Evolutionary conservation across 2,113 vertebrate genomes (phyloP), one percentile per base, ranked within the genome.

Genomic region (Cololabis saira): DNA sequence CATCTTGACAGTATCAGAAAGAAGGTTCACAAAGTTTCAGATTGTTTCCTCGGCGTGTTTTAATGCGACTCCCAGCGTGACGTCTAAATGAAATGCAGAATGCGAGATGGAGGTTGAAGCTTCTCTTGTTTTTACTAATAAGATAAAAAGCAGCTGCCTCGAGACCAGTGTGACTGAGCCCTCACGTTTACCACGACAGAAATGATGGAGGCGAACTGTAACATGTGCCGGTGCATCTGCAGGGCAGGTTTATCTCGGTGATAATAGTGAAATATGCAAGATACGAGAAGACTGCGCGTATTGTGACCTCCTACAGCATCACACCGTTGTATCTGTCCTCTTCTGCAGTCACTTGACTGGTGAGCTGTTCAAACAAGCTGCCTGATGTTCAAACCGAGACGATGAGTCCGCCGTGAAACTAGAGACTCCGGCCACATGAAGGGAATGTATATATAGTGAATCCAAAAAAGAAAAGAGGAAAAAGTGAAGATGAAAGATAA

Each of bases 401-500:
- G 53, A 72, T 24, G 33, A 37, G 10, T n/a, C 33, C 33, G 10
- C 27, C 55, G 44, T 41, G 48, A 59, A 24, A 27, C 2, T 12
- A 52, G 66, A 67, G 45, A 58, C 47, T 77, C 71, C 49, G 70
- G 55, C 56, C 65, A 57, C 52, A 18, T 44, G 63, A 76, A 50
- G 73, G 79, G 85, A 89, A 86, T 84, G 81, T 62, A 68, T 52
- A 74, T 64, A 78, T 40, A 68, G 14, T 51, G 24, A 60, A 18
- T 42, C n/a, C n/a, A n/a, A n/a, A n/a, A n/a, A 12, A 52, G 2
- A 17, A 21, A 21, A 62, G 4, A 50, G 11, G 18, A 37, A 62
- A 62, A 66, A 53, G 45, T 42, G 41, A 49, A 63, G 33, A 68
- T 27, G 33, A 37, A 37, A 1, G 33, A 37, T 8, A 65, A 68